These are phyloP conservation scores for Fissipunctia ypsillon DNA, from an alignment of 2,888 invertebrate species.

Conservation along the genomic window DNA sequence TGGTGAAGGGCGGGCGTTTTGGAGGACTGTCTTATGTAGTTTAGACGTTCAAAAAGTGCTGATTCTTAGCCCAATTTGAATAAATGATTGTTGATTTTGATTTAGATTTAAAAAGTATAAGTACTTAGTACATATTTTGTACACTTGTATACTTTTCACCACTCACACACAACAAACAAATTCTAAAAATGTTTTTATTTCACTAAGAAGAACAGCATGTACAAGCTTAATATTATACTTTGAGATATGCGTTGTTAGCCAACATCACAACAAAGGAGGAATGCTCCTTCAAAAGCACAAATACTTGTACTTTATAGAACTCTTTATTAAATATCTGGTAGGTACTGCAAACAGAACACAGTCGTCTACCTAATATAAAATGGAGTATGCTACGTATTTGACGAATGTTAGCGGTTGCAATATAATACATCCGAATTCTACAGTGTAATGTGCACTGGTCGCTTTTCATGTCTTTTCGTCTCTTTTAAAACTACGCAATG, in stretches of 20 bases:
- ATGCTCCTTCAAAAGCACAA: slow-evolving; percentile 38
- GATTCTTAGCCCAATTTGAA: too few relatives aligned
- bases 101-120: too few relatives aligned
- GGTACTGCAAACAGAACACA: slow-evolving; percentile 19
- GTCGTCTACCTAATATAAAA: slow-evolving; percentile 39
- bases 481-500: too few relatives aligned
- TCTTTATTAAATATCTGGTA: slow-evolving; percentile 61
- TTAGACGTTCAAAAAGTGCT: too few relatives aligned
- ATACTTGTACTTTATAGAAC: slow-evolving; percentile 33
- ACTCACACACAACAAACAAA: slow-evolving; percentile 1
- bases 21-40: too few relatives aligned
- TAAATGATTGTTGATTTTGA: too few relatives aligned
- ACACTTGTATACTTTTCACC: background rate
- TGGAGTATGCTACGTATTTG: slow-evolving; percentile 14
- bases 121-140: background rate
- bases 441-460: too few relatives aligned
- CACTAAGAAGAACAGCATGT: background rate
- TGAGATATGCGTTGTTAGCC: slow-evolving; percentile 17
- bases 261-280: slow-evolving; percentile 38
- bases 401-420: slow-evolving; percentile 41
- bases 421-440: slow-evolving; percentile 11
- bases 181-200: slow-evolving; percentile 24
- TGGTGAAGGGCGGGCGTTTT: too few relatives aligned
- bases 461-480: too few relatives aligned
- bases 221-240: slow-evolving; percentile 16